Evolutionary conservation across 2,888 invertebrate species (phyloP), one percentile per base, ranked within the genome.

Genomic region (Phania funesta): DNA sequence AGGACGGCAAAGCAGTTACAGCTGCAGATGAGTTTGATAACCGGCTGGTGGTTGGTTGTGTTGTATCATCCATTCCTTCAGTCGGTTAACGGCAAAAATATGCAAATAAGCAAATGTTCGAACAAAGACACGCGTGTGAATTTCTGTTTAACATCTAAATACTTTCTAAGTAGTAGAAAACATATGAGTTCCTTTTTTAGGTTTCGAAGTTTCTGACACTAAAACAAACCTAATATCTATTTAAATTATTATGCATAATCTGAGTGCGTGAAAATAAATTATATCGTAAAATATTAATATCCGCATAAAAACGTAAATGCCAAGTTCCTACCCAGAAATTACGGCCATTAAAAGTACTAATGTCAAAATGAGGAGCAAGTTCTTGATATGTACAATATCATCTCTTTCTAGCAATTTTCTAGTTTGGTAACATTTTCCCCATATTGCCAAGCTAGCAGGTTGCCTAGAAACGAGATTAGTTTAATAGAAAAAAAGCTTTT

Each of bases 21-120:
- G 4, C 16, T 46, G 44, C 24, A 13, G n/a, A 26, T 24, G 13
- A 48, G 29, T 8, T 48, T 16, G 44, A 24, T 9, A 11, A 38
- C n/a, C 24, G 29, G 46, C 44, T 67, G 44, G 20, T 56, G 56
- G 56, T 32, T 32, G 8, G 4, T 1, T n/a, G 11, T 11, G 22
- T 54, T 35, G 35, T 32, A 56, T 56, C 56, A 48, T 24, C 26
- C 16, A 44, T 46, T 24, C 44, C 18, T 48, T 24, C 3, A 52
- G 29, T 54, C 65, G 56, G 56, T 74, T 50, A 26, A 38, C 29
- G 65, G 44, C 76, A 71, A 80, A 67, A 76, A 76, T 52, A 76
- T 76, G 67, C 38, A 76, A 80, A 76, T 76, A 60, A 56, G 29
- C 13, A 3, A 35, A 46, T 18, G 22, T 13, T 13, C 9, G 7